phyloP scores from a whole-genome alignment of 2,888 invertebrate genomes.

The Mythimna lalbum region DNA sequence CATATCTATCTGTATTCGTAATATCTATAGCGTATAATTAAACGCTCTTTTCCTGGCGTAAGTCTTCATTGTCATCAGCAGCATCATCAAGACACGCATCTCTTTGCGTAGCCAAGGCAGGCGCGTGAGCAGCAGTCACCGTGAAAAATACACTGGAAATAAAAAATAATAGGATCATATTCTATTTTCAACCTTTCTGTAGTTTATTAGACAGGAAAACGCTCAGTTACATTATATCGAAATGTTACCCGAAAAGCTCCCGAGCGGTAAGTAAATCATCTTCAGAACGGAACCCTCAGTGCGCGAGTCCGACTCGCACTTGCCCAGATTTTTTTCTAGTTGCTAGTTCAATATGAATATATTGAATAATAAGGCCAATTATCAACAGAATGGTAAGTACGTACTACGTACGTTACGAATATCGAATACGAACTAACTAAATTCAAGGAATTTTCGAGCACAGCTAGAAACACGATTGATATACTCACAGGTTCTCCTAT shows the following conservation, averaged over 20 bases:
- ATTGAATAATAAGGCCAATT: neutral
- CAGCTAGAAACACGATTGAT: neutral
- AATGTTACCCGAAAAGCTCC: neutral
- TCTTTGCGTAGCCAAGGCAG: slow-evolving; percentile 51
- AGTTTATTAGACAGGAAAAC: neutral
- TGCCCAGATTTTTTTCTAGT: no score
- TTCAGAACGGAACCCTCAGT: neutral
- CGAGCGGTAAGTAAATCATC: neutral
- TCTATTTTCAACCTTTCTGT: neutral
- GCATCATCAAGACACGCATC: slow-evolving; percentile 34
- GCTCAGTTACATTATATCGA: neutral
- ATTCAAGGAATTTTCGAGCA: neutral
- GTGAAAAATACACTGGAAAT: slow-evolving; percentile 51
- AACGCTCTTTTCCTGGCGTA: neutral
- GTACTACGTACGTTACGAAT: no score
- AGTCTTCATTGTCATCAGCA: slow-evolving; percentile 2
- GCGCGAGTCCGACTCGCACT: no score
- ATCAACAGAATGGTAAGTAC: neutral
- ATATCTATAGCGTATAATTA: neutral
- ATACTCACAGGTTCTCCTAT: slow-evolving; percentile 54
- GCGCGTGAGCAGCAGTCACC: slow-evolving; percentile 48
- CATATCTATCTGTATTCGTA: no score
- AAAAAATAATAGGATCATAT: neutral
- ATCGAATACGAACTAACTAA: neutral
- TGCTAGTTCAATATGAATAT: neutral